These are phyloP conservation scores for Myiagra hebetior DNA, from an alignment of 2,113 vertebrate genomes.

Conservation along the genomic window DNA sequence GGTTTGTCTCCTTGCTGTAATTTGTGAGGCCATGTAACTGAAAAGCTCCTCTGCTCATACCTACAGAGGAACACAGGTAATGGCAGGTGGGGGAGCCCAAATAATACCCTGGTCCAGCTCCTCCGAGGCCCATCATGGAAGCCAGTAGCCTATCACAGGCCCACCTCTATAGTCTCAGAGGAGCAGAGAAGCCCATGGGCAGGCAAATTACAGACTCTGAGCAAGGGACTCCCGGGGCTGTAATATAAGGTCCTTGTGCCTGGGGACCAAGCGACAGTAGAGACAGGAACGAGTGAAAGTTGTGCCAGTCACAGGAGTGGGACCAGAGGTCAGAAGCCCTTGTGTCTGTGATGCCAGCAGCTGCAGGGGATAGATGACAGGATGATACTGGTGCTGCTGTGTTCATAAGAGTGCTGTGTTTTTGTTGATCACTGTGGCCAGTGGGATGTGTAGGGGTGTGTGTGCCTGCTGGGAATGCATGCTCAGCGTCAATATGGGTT, in stretches of 20 bases:
- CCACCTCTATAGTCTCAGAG: not conserved
- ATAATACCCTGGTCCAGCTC: not conserved
- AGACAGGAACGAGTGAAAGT: not conserved
- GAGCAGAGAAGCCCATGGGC: not conserved
- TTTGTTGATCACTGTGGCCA: not conserved
- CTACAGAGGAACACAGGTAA: not conserved
- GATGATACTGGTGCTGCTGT: accelerated
- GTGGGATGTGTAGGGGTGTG: not conserved
- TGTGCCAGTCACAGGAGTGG: not conserved
- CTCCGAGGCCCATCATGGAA: not conserved
- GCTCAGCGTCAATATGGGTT: accelerated
- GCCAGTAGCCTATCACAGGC: not conserved
- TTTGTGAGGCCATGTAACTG: not conserved
- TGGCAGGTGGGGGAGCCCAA: not conserved
- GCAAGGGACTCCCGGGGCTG: not conserved
- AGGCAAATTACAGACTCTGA: not conserved
- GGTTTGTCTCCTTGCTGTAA: not conserved
- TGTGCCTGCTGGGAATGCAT: not conserved
- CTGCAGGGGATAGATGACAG: not conserved
- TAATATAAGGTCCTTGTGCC: not conserved
- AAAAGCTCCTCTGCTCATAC: not conserved
- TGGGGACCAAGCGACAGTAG: accelerated
- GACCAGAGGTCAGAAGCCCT: accelerated
- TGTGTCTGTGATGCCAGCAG: not conserved
- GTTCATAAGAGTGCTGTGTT: not conserved